A percentile compares a stretch with the other conserved stretches of the same genome.
Conservation (phyloP, 2,888 invertebrate genomes). For the Phaonia tiefii region DNA sequence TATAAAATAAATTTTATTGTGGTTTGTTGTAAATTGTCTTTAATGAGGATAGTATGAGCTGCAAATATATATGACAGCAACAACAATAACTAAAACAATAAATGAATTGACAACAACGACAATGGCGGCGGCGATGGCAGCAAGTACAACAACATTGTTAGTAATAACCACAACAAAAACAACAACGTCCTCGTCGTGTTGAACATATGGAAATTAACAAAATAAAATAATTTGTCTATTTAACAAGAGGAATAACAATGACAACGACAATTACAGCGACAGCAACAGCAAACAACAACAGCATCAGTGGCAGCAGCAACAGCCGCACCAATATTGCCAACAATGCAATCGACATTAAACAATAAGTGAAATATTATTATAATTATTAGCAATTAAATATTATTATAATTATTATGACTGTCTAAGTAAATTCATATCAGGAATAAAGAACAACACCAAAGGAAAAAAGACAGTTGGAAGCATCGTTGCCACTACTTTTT, state of each 20-base stretch:
- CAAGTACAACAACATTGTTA: slow-evolving; percentile 18
- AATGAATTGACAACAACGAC: slow-evolving; percentile 28
- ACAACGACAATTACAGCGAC: not conserved
- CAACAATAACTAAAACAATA: slow-evolving; percentile 22
- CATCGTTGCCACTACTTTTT: too few relatives aligned
- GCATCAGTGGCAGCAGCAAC: too few relatives aligned
- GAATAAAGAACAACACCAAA: too few relatives aligned
- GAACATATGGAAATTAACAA: slow-evolving; percentile 58
- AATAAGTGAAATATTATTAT: slow-evolving; percentile 1
- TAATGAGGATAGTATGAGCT: slow-evolving; percentile 52
- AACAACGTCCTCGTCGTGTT: slow-evolving; percentile 35
- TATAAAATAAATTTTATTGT: slow-evolving; percentile 65
- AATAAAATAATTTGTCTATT: slow-evolving; percentile 61
- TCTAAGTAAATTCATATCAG: too few relatives aligned
- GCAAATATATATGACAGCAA: slow-evolving; percentile 25
- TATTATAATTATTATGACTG: not conserved
- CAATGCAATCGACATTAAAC: not conserved
- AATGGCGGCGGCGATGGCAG: slow-evolving; percentile 3
- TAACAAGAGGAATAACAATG: slow-evolving; percentile 32
- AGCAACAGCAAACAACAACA: slow-evolving; percentile 6
- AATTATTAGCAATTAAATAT: not conserved
- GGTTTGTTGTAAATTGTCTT: slow-evolving; percentile 65
- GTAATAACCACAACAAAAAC: slow-evolving; percentile 43
- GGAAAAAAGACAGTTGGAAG: too few relatives aligned
- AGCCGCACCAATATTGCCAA: not conserved